Evolutionary conservation across 2,888 invertebrate genomes (phyloP).

Genomic region (Baronia brevicornis): DNA sequence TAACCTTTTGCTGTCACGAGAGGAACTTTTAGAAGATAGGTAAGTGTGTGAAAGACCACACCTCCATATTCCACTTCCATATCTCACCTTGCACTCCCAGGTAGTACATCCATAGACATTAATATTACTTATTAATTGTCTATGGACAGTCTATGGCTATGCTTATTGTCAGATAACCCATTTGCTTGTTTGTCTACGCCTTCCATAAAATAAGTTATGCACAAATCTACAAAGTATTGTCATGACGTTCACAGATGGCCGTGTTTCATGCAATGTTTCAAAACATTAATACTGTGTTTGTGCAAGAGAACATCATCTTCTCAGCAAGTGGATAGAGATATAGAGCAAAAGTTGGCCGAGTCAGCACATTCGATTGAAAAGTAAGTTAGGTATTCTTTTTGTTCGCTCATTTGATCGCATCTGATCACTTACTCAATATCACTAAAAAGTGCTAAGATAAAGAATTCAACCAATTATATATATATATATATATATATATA

Average conservation of each 20-base stretch:
- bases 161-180: too few relatives aligned
- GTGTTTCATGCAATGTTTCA: conserved; percentile 61
- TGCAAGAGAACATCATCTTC: conserved; percentile 40
- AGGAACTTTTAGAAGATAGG: conserved; percentile 68
- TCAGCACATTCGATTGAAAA: conserved; percentile 58
- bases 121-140: too few relatives aligned
- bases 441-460: background rate
- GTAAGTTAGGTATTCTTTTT: too few relatives aligned
- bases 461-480: too few relatives aligned
- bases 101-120: too few relatives aligned
- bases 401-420: too few relatives aligned
- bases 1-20: conserved; percentile 48
- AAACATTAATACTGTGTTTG: conserved; percentile 36
- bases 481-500: too few relatives aligned
- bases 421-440: conserved; percentile 2
- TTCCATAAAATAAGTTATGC: too few relatives aligned
- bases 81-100: background rate
- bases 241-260: conserved; percentile 53
- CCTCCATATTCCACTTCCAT: too few relatives aligned
- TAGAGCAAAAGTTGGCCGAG: conserved; percentile 50
- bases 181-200: too few relatives aligned
- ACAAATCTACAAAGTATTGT: conserved; percentile 4
- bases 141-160: too few relatives aligned
- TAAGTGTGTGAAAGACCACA: too few relatives aligned
- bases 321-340: conserved; percentile 27